Evolutionary conservation across 2,797 vertebrate species (phyloP).

Genomic region (Notoglanidium macrostoma): DNA sequence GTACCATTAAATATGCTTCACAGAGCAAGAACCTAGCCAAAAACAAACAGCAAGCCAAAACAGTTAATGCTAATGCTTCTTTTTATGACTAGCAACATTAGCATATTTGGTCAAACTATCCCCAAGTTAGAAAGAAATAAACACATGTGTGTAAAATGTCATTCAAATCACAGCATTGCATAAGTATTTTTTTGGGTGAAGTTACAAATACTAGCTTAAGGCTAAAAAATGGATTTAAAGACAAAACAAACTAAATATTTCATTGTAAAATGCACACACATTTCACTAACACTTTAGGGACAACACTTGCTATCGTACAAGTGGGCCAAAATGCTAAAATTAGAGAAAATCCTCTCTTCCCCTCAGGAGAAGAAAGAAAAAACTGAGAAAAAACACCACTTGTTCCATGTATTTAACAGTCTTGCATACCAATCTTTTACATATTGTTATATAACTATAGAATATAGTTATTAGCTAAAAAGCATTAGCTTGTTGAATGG

Average conservation of each 20-base stretch:
- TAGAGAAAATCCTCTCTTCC: neutral
- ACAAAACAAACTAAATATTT: conserved; percentile 24
- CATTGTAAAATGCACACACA: neutral
- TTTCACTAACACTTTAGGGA: neutral
- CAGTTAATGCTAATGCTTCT: conserved; percentile 14
- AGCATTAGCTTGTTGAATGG: neutral
- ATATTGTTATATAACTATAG: neutral
- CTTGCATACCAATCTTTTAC: neutral
- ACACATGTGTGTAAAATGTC: neutral
- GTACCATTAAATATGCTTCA: neutral
- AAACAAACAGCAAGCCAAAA: conserved; percentile 10
- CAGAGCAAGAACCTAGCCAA: neutral
- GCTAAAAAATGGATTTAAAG: neutral
- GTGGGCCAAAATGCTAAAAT: neutral
- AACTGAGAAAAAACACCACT: neutral
- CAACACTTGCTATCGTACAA: neutral
- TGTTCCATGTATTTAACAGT: neutral
- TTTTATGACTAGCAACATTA: conserved; percentile 21
- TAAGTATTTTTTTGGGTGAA: conserved; percentile 5
- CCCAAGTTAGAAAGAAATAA: neutral
- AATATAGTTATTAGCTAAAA: neutral
- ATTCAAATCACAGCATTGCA: neutral
- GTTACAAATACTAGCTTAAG: conserved; percentile 7
- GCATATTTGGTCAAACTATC: conserved; percentile 23
- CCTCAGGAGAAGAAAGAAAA: neutral